These are phyloP conservation scores for Sphenopsis melanotis DNA, from an alignment of 2,797 vertebrate genomes.

Conservation along the genomic window DNA sequence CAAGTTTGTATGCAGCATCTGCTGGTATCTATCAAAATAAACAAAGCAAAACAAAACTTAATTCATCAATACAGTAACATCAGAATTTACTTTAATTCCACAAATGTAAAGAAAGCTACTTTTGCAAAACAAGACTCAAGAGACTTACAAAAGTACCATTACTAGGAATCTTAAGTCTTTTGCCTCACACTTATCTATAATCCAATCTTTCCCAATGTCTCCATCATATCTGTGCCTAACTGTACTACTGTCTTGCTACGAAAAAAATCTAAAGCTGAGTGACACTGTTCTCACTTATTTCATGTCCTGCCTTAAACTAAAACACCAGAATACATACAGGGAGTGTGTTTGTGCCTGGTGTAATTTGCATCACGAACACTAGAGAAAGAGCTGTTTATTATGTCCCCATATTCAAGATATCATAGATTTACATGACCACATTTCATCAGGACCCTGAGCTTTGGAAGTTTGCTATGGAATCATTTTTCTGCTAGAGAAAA, in stretches of 20 bases:
- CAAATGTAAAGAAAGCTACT: not conserved
- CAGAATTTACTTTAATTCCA: not conserved
- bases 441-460: not conserved
- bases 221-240: not conserved
- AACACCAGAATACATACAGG: not conserved
- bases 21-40: conserved; percentile 87
- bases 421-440: not conserved
- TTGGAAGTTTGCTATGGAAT: not conserved
- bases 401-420: not conserved
- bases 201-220: not conserved
- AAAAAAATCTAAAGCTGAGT: not conserved
- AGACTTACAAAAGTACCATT: not conserved
- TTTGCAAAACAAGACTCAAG: not conserved
- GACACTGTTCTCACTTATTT: not conserved
- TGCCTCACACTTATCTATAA: not conserved
- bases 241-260: not conserved
- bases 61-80: not conserved
- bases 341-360: not conserved
- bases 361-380: not conserved
- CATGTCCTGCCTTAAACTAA: not conserved
- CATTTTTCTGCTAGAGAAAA: not conserved
- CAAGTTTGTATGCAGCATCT: conserved; percentile 98
- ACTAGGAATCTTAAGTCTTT: not conserved
- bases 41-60: not conserved
- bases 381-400: not conserved